These are phyloP conservation scores for Athetis lepigone DNA, from an alignment of 2,888 invertebrate genomes.

Conservation along the genomic window DNA sequence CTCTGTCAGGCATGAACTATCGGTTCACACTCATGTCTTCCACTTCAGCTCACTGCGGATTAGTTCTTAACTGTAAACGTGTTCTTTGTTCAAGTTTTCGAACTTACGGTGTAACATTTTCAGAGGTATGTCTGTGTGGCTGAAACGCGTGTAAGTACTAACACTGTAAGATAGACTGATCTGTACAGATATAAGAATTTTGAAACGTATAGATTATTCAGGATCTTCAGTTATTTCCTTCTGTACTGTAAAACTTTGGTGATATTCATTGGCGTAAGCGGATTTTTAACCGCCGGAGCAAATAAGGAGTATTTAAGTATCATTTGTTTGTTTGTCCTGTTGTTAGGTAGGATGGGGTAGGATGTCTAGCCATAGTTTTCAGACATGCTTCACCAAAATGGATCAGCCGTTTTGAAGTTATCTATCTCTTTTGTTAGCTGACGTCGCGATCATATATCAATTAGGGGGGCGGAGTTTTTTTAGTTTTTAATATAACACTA, in stretches of 20 bases:
- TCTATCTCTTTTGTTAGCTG: too few species aligned
- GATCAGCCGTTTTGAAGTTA: too few species aligned
- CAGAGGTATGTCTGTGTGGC: constrained; percentile 23
- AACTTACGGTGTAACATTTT: constrained; percentile 45
- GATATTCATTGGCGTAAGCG: not conserved
- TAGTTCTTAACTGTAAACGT: constrained; percentile 71
- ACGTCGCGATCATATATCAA: too few species aligned
- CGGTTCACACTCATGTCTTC: constrained; percentile 72
- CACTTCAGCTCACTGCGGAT: constrained; percentile 71
- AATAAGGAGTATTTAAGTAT: too few species aligned
- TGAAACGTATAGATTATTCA: not conserved
- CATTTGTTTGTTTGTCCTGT: too few species aligned
- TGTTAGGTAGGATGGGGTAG: too few species aligned
- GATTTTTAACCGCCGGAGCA: too few species aligned
- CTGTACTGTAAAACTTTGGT: not conserved
- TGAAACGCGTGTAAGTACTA: constrained; percentile 14
- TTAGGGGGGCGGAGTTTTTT: too few species aligned
- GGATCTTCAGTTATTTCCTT: not conserved
- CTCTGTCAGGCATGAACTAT: constrained; percentile 68
- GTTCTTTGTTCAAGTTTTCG: constrained; percentile 66
- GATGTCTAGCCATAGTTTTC: too few species aligned
- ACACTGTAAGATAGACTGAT: not conserved
- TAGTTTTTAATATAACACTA: too few species aligned
- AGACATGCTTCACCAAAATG: too few species aligned
- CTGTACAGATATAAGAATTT: not conserved